phyloP scores from a whole-genome alignment of 1,140 invertebrate genomes.

The Drosophila nasuta region DNA sequence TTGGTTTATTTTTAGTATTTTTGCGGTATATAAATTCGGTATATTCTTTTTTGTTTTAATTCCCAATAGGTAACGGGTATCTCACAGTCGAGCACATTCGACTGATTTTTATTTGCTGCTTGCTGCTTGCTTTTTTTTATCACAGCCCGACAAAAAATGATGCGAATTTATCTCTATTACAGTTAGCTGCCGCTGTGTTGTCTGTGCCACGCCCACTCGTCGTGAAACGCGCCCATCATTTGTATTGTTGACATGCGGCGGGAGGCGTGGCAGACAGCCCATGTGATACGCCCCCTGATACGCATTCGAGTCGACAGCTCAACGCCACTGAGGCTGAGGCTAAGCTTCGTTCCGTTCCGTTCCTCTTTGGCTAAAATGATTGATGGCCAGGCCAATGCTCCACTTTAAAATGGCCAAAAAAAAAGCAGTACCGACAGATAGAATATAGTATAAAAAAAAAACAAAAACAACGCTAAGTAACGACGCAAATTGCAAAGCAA shows the following conservation, averaged over 20 bases:
- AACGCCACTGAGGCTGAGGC: slow-evolving; percentile 39
- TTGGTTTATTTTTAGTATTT: no score
- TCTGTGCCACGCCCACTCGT: slow-evolving; percentile 58
- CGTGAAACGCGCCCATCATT: slow-evolving; percentile 71
- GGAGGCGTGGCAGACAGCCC: slow-evolving; percentile 35
- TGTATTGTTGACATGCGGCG: slow-evolving; percentile 75
- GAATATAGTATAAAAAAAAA: slow-evolving; percentile 26
- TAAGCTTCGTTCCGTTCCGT: slow-evolving; percentile 21
- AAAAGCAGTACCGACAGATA: background rate
- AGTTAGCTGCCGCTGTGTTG: slow-evolving; percentile 61
- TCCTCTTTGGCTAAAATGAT: slow-evolving; percentile 63
- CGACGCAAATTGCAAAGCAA: slow-evolving; percentile 54
- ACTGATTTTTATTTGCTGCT: no score
- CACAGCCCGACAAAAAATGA: slow-evolving; percentile 73
- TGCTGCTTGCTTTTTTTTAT: slow-evolving; percentile 36
- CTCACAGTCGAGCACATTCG: no score
- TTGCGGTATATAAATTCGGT: no score
- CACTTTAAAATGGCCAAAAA: slow-evolving; percentile 68
- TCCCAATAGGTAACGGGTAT: no score
- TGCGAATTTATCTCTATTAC: slow-evolving; percentile 82
- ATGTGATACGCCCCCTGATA: slow-evolving; percentile 66
- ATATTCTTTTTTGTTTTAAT: no score
- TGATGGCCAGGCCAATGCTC: slow-evolving; percentile 70
- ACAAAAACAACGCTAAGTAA: slow-evolving; percentile 27
- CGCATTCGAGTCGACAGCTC: slow-evolving; percentile 75